Evolutionary conservation across 2,797 vertebrate genomes (phyloP).

Genomic region (Spondyliosoma cantharus): DNA sequence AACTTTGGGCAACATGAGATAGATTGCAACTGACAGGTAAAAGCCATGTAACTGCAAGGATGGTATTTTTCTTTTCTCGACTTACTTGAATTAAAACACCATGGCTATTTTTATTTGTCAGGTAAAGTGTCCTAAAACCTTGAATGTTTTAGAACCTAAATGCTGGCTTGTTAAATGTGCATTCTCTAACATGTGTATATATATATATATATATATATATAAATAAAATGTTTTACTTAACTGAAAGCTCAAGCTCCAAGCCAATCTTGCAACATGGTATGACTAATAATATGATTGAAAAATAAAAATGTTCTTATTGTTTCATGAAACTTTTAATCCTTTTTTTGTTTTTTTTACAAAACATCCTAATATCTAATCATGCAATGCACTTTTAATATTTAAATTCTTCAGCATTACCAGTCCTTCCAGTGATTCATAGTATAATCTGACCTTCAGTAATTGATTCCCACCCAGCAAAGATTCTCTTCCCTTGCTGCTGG

Average conservation of each 20-base stretch:
- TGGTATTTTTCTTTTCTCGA: constrained; percentile 8
- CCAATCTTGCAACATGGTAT: not conserved
- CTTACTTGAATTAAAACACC: constrained; percentile 23
- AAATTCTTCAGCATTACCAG: not conserved
- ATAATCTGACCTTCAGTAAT: constrained; percentile 1
- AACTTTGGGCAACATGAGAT: constrained; percentile 36
- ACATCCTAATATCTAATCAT: not conserved
- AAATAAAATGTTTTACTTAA: not conserved
- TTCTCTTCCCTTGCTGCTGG: not conserved
- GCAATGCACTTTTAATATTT: not conserved
- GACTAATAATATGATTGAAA: not conserved
- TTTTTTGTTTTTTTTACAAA: not conserved
- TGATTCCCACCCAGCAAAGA: constrained; percentile 12
- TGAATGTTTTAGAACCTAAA: not conserved
- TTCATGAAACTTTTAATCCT: not conserved
- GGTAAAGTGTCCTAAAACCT: not conserved
- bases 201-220: too few species aligned
- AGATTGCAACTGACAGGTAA: constrained; percentile 41
- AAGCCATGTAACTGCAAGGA: constrained; percentile 18
- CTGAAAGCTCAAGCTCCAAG: constrained; percentile 6
- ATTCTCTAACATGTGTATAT: not conserved
- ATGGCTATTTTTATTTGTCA: constrained; percentile 1
- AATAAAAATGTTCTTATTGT: not conserved
- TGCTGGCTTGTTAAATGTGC: not conserved
- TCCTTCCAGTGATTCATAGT: constrained; percentile 2